Base-by-base conservation (phyloP, 2,113 vertebrate species). In the Tapirus terrestris region DNA sequence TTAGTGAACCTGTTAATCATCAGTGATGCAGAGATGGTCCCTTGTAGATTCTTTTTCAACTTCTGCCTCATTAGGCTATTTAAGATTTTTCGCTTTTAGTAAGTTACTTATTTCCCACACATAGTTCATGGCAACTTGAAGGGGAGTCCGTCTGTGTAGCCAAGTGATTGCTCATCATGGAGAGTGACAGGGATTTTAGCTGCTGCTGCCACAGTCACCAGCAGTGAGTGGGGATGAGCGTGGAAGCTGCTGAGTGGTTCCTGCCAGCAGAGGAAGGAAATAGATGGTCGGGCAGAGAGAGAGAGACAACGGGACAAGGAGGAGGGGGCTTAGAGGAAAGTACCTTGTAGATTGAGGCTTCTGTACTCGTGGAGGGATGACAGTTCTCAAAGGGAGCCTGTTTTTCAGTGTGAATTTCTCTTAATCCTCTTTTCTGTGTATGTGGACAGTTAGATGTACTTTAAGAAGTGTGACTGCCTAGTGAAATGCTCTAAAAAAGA, bases 361-460 rank as follows among this genome's bases (percentile, higher is more conserved):
- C 11, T 68, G 2, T 89, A 18, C 56, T 53, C 23, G 8, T 13
- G 2, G n/a, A 70, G 67, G 67, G 27, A 6, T 56, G 25, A 53
- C 67, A 23, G 5, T 76, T 43, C 27, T 90, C 60, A 45, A 4
- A 39, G 18, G 39, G 61, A 87, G 82, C 51, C 58, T 43, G 2
- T 31, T 53, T 93, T 97, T 89, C 65, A 65, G 18, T 95, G 61
- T 45, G 21, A 21, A 72, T 81, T 96, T 91, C 48, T 72, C 27
- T 86, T 18, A 45, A 5, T 96, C 67, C 43, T 58, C 8, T 51
- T 85, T 75, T 36, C 48, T 25, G 16, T 76, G 29, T 43, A 10
- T 39, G 12, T 82, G 68, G 48, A 53, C 6, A 4, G 29, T 61
- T 85, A 63, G 39, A 39, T 72, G 48, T 16, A 79, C 53, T 60